phyloP scores from a whole-genome alignment of 2,797 vertebrate genomes.

The Darevskia mixta region DNA sequence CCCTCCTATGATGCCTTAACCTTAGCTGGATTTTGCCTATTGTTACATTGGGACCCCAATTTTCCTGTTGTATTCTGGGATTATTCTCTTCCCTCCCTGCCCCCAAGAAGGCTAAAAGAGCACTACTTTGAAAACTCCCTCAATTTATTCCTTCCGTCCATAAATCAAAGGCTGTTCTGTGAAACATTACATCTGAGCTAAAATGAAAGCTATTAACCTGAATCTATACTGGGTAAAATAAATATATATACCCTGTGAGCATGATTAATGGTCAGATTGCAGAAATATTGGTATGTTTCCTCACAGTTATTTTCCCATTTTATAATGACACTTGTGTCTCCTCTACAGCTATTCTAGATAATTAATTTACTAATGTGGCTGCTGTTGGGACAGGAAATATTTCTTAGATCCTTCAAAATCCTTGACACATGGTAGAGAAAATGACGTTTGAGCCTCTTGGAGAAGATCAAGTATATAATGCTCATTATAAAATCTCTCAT shows the following conservation, averaged over 20 bases:
- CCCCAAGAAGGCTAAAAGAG: neutral
- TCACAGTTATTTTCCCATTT: constrained; percentile 45
- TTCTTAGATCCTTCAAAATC: constrained; percentile 41
- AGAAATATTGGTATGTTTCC: constrained; percentile 18
- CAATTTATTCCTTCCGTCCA: constrained; percentile 19
- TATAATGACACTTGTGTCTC: constrained; percentile 38
- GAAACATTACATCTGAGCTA: constrained; percentile 22
- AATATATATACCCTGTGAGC: constrained; percentile 22
- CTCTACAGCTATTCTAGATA: constrained; percentile 2
- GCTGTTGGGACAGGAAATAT: constrained; percentile 29
- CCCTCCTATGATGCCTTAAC: neutral
- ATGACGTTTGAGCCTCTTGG: constrained; percentile 41
- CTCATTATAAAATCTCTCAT: constrained; percentile 50
- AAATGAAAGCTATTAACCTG: constrained; percentile 39
- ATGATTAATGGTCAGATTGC: constrained; percentile 19
- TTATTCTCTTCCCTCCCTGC: neutral
- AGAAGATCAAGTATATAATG: constrained; percentile 42
- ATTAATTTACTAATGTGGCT: constrained; percentile 13
- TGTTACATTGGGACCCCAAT: neutral
- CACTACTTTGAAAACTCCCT: neutral
- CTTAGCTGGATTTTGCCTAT: neutral
- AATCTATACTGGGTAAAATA: constrained; percentile 15
- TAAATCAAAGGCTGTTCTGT: constrained; percentile 32
- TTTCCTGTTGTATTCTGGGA: neutral
- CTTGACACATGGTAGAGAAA: constrained; percentile 10